Conservation (phyloP, 2,888 invertebrate genomes). For the Chorisops tibialis region DNA sequence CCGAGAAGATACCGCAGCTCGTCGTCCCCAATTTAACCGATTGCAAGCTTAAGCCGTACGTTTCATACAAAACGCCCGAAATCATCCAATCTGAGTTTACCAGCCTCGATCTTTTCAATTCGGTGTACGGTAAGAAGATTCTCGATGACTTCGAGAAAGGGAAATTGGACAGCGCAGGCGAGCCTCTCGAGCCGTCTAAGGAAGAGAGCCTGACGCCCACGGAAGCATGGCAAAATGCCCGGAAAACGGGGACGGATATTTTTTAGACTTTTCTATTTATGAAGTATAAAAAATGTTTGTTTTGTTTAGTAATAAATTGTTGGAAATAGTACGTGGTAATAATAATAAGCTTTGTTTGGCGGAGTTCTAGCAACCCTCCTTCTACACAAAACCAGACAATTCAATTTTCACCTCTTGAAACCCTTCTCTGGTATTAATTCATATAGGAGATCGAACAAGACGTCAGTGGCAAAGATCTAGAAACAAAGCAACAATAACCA, state of each 20-base stretch:
- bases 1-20: conserved; percentile 88
- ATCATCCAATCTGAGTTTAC: conserved; percentile 79
- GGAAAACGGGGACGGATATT: conserved; percentile 78
- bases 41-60: conserved; percentile 89
- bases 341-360: too few relatives aligned
- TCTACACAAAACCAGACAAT: too few relatives aligned
- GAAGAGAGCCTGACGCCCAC: conserved; percentile 69
- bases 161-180: conserved; percentile 67
- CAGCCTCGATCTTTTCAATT: conserved; percentile 75
- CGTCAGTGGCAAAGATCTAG: too few relatives aligned
- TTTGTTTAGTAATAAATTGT: too few relatives aligned
- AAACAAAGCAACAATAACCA: too few relatives aligned
- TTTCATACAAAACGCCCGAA: conserved; percentile 78
- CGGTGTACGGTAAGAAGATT: conserved; percentile 77
- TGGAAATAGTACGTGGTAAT: too few relatives aligned
- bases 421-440: too few relatives aligned
- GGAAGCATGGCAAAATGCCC: conserved; percentile 67
- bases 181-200: conserved; percentile 66
- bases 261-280: conserved; percentile 54
- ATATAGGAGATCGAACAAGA: too few relatives aligned
- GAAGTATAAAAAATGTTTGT: neutral
- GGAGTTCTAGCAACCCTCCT: too few relatives aligned
- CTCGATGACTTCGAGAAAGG: conserved; percentile 67
- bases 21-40: conserved; percentile 85
- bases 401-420: too few relatives aligned